Conservation (phyloP, 2,888 invertebrate genomes). For the Mantis religiosa region DNA sequence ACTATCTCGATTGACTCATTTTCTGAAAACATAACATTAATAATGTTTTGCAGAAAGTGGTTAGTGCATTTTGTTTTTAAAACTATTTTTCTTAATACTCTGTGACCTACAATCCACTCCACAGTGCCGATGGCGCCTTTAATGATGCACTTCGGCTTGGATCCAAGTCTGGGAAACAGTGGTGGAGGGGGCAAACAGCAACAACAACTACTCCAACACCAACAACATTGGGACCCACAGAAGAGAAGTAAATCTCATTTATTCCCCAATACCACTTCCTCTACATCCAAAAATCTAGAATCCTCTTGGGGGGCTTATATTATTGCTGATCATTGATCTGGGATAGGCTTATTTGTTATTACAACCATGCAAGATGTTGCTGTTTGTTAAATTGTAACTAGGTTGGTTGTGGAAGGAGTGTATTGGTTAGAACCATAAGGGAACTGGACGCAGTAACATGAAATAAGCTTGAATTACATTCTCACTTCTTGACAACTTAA, state of each 20-base stretch:
- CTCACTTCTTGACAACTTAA: neutral
- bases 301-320: neutral
- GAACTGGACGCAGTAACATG: neutral
- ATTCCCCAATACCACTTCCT: constrained; percentile 15
- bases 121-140: constrained; percentile 37
- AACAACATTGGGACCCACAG: constrained; percentile 49
- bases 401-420: neutral
- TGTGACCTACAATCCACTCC: constrained; percentile 29
- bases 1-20: neutral
- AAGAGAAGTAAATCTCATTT: constrained; percentile 48
- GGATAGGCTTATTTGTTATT: neutral
- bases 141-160: constrained; percentile 46
- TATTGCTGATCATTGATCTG: neutral
- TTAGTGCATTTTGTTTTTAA: constrained; percentile 14
- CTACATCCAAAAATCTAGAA: neutral
- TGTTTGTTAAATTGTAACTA: neutral
- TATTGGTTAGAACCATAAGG: constrained; percentile 4
- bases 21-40: neutral
- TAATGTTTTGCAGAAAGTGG: neutral
- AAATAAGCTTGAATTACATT: neutral
- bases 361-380: neutral
- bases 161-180: constrained; percentile 53
- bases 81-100: constrained; percentile 21
- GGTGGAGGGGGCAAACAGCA: constrained; percentile 54
- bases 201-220: constrained; percentile 47